phyloP scores from a whole-genome alignment of 1,140 invertebrate genomes.

The Steinernema khuongi region DNA sequence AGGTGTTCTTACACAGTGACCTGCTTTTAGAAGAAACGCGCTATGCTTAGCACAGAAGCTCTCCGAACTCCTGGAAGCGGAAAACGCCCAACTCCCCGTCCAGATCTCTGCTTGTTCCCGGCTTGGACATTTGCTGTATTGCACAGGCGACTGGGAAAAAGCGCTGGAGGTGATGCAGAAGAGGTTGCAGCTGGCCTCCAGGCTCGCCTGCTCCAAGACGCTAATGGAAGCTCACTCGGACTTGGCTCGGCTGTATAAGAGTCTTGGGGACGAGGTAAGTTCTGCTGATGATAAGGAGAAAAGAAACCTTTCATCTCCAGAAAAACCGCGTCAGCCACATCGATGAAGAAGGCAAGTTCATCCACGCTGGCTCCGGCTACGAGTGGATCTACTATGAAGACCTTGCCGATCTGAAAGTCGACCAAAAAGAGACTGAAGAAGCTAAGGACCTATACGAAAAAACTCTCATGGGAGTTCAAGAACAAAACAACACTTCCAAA shows the following conservation, averaged over 20 bases:
- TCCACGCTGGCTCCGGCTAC: not conserved
- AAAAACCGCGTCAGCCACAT: not conserved
- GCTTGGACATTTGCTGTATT: not conserved
- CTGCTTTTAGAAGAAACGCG: not conserved
- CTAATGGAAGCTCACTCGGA: not conserved
- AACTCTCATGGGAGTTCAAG: not conserved
- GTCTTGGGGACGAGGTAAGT: not conserved
- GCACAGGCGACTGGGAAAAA: constrained; percentile 2
- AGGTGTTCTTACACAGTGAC: too few relatives aligned
- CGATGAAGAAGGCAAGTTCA: not conserved
- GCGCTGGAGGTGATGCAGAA: not conserved
- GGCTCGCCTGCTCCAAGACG: not conserved
- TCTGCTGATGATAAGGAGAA: not conserved
- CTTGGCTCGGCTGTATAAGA: not conserved
- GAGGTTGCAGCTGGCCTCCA: not conserved
- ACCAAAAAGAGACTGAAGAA: not conserved
- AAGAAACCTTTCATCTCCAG: not conserved
- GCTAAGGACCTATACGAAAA: not conserved
- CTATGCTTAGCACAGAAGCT: constrained; percentile 3
- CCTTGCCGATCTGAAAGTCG: not conserved
- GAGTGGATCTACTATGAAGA: constrained; percentile 11
- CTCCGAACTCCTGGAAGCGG: not conserved
- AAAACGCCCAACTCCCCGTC: not conserved
- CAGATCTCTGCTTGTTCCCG: not conserved
- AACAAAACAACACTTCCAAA: not conserved